Evolutionary conservation across 2,888 invertebrate species (phyloP), one percentile per base, ranked within the genome.

Genomic region (Synergus gifuensis): DNA sequence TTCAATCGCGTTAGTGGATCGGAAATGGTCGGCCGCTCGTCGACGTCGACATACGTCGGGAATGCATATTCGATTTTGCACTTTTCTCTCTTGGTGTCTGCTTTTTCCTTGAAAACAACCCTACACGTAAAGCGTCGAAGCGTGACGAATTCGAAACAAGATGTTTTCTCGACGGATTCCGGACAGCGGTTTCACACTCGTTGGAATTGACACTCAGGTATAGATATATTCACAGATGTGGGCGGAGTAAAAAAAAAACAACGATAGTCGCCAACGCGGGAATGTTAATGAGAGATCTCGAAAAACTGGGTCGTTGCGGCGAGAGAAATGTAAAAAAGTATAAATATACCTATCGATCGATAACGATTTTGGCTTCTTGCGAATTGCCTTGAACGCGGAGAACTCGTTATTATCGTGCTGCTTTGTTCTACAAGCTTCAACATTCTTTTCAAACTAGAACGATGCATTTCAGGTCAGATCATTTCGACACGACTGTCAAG

Each of bases 221-320:
- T 7, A 73, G 28, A 36, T 40, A 40, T 49, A 73, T 54, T 28
- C n/a, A 54, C 73, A 16, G 28, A 69, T 49, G 73, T 73, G 54
- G 73, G 73, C 16, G 73, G 73, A 73, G n/a, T 73, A n/a, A 73
- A 73, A 73, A 73, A 73, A 73, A 73, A 73, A 73, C 54, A 54
- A 73, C 73, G 54, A 58, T 36, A 73, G 69, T 73, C 69, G 69
- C 46, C 40, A 73, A 73, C 73, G 36, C 54, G 40, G 54, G 40
- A 73, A 73, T 73, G 73, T 73, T 73, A 73, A 73, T 73, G 73
- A 73, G 73, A 73, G 73, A 73, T 73, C 73, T 73, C 73, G 73
- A 73, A 58, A 73, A 73, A 73, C 54, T 73, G 73, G 73, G 73
- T 73, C 73, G 73, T 58, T 73, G 73, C 36, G 49, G 73, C 36